phyloP scores from a whole-genome alignment of 2,113 vertebrate species.

The Antigone vipio region DNA sequence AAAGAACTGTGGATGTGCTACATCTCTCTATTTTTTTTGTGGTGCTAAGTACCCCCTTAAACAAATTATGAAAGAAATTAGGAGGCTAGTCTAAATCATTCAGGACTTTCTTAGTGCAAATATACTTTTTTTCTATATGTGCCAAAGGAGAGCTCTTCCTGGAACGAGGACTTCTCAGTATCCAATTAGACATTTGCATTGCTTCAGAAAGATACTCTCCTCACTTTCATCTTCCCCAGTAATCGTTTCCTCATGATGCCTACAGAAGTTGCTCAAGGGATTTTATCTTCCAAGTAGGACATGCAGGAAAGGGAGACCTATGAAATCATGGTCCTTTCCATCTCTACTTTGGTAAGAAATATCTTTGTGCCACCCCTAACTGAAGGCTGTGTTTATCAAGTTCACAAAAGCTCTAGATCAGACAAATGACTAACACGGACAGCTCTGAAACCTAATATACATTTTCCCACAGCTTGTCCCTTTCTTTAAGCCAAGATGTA shows the following conservation, averaged over 20 bases:
- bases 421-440: not conserved
- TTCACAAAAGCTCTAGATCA: not conserved
- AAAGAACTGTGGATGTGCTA: not conserved
- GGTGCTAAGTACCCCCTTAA: not conserved
- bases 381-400: not conserved
- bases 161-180: not conserved
- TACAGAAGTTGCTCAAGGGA: not conserved
- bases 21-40: not conserved
- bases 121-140: not conserved
- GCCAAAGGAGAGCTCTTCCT: not conserved
- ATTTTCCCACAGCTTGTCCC: not conserved
- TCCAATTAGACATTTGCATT: not conserved
- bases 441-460: not conserved
- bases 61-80: not conserved
- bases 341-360: not conserved
- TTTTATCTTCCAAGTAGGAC: not conserved
- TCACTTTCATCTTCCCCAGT: not conserved
- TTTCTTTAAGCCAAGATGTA: not conserved
- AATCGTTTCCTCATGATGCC: not conserved
- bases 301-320: not conserved
- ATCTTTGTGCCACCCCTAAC: not conserved
- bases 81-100: not conserved
- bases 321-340: not conserved
- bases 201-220: not conserved
- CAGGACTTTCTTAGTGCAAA: not conserved